Base-by-base conservation (phyloP, 2,797 vertebrate species). In the Etheostoma nigrum region DNA sequence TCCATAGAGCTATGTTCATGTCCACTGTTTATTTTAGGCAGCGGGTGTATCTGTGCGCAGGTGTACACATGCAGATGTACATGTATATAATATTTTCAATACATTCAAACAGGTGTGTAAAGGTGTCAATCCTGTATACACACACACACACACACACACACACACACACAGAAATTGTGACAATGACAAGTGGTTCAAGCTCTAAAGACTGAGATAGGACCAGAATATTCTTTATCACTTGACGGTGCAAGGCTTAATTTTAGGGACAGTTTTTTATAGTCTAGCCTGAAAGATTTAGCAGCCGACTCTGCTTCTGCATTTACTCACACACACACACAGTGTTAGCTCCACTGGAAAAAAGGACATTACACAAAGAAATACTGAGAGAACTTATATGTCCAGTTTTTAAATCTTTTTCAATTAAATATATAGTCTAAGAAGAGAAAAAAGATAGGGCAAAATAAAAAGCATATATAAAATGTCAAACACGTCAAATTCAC, bases 261-360 rank as follows among this genome's bases (percentile, higher is more conserved):
- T 88, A 88, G 78, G 80, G 83, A 83, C 73, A 65, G 66, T 90
- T 89, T 90, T 87, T 89, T 83, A 89, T 74, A 85, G 84, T 86
- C 76, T 42, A 55, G 85, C 72, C 72, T 79, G 74, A 90, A 85
- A 89, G 78, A 91, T 90, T 89, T 82, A 92, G 83, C 82, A 82
- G 76, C 45, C 18, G 19, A 44, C 65, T 79, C 66, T 65, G 65
- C 67, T 25, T 47, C 84, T 54, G 68, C 78, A 78, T 87, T 88
- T 80, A 65, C 67, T 79, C 74, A 67, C 68, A 66, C 21, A 23
- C 21, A 23, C 59, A 77, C 44, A 52, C 33, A 0, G 8, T 67
- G 44, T 79, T 55, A 72, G 52, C 40, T 51, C 33, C 5, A 3
- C 62, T n/a, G 52, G 6, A 55, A 49, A 61, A 79, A 78, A 63